phyloP scores from a whole-genome alignment of 1,140 invertebrate genomes.

The Drosophila mojavensis region DNA sequence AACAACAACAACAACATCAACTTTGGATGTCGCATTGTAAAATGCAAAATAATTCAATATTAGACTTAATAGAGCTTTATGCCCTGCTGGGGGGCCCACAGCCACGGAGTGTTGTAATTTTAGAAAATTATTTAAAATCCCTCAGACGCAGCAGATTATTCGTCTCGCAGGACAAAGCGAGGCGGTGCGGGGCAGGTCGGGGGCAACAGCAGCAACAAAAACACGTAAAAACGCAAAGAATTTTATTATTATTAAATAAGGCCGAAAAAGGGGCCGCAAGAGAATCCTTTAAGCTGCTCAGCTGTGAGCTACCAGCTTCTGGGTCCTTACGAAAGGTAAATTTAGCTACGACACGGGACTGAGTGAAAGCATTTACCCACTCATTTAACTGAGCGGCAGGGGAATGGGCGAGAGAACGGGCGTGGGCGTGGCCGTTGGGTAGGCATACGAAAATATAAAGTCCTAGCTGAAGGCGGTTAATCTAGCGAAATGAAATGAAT shows the following conservation, averaged over 20 bases:
- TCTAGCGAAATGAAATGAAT: slow-evolving; percentile 47
- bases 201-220: background rate
- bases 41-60: slow-evolving; percentile 70
- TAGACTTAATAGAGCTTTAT: slow-evolving; percentile 65
- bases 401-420: background rate
- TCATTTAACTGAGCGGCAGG: background rate
- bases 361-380: slow-evolving; percentile 4
- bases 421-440: background rate
- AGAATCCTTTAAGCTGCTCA: slow-evolving; percentile 66
- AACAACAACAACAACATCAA: too few species aligned
- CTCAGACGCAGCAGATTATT: slow-evolving; percentile 30
- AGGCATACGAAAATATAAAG: background rate
- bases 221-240: slow-evolving; percentile 24
- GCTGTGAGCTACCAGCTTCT: slow-evolving; percentile 3
- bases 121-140: slow-evolving; percentile 63
- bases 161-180: background rate
- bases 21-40: too few species aligned
- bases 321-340: slow-evolving; percentile 48
- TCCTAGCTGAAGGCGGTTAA: slow-evolving; percentile 23
- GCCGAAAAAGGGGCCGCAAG: slow-evolving; percentile 12
- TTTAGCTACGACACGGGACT: slow-evolving; percentile 34
- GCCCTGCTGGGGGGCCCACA: background rate
- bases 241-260: slow-evolving; percentile 47
- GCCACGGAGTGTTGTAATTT: slow-evolving; percentile 54
- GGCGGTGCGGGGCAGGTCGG: background rate